Conservation (phyloP, 2,888 invertebrate species). For the Caenorhabditis uteleia region DNA sequence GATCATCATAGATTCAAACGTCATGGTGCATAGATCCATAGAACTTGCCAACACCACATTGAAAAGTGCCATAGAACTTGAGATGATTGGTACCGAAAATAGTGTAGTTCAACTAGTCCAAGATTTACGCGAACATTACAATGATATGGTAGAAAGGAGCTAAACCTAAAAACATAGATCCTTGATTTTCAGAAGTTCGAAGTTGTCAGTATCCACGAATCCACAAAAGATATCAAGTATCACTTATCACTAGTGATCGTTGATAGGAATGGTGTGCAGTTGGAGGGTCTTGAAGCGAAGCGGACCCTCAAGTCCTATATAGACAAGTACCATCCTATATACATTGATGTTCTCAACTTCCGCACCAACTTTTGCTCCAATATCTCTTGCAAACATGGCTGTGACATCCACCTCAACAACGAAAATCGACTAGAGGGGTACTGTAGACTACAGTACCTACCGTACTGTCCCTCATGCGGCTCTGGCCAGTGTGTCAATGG, state of each 20-base stretch:
- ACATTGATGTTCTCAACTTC: constrained; percentile 23
- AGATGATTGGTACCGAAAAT: neutral
- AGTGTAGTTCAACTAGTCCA: constrained; percentile 1
- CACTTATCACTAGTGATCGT: constrained; percentile 4
- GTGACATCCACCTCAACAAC: too few relatives aligned
- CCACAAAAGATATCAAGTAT: constrained; percentile 18
- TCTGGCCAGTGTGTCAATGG: constrained; percentile 8
- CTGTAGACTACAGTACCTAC: too few relatives aligned
- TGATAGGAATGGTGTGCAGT: constrained; percentile 22
- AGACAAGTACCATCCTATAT: constrained; percentile 7
- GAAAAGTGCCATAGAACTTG: constrained; percentile 10
- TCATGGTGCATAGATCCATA: too few relatives aligned
- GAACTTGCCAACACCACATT: too few relatives aligned
- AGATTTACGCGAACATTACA: constrained; percentile 5
- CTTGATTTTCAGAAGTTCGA: constrained; percentile 16
- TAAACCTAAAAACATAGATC: neutral
- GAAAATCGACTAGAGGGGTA: too few relatives aligned
- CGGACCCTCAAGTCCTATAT: constrained; percentile 20
- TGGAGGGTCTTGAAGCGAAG: constrained; percentile 12
- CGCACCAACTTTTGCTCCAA: too few relatives aligned
- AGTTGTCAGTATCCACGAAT: constrained; percentile 1
- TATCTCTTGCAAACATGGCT: too few relatives aligned
- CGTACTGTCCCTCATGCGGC: too few relatives aligned
- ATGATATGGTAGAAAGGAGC: constrained; percentile 9
- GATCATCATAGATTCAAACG: too few relatives aligned